These are phyloP conservation scores for Pangasius larnaudii DNA, from an alignment of 2,797 vertebrate genomes.

Conservation along the genomic window DNA sequence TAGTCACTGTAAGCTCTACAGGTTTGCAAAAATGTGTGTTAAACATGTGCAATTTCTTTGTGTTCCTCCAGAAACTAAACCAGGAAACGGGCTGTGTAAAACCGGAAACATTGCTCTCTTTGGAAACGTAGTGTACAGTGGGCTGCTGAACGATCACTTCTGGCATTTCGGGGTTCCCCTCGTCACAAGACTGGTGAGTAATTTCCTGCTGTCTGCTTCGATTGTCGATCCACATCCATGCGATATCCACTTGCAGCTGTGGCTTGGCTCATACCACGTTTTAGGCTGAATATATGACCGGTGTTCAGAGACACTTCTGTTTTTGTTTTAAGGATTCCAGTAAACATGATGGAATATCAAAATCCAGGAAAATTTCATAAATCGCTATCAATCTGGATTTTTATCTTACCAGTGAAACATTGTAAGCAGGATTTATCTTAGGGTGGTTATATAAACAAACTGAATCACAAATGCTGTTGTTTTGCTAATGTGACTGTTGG, in stretches of 20 bases:
- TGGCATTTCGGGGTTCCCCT: conserved; percentile 77
- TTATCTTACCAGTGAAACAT: neutral
- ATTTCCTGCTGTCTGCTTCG: neutral
- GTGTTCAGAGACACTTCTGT: neutral
- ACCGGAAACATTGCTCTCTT: conserved; percentile 76
- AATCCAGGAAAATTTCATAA: neutral
- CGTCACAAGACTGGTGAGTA: conserved; percentile 76
- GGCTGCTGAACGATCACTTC: conserved; percentile 75
- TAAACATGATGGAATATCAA: too few species aligned
- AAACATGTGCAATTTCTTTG: conserved; percentile 17
- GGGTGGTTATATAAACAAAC: neutral
- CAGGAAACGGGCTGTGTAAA: conserved; percentile 77
- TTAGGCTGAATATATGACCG: neutral
- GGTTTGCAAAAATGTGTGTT: neutral
- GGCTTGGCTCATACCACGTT: conserved; percentile 16
- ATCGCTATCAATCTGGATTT: too few species aligned
- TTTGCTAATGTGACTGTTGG: neutral
- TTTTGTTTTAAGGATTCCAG: neutral
- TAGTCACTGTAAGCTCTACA: neutral
- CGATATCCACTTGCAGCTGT: neutral
- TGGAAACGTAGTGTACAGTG: conserved; percentile 77
- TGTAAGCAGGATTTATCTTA: neutral
- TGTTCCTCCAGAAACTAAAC: conserved; percentile 71
- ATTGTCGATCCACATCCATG: neutral
- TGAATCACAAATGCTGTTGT: neutral